phyloP scores from a whole-genome alignment of 2,113 vertebrate genomes.

The Chloroceryle aenea region DNA sequence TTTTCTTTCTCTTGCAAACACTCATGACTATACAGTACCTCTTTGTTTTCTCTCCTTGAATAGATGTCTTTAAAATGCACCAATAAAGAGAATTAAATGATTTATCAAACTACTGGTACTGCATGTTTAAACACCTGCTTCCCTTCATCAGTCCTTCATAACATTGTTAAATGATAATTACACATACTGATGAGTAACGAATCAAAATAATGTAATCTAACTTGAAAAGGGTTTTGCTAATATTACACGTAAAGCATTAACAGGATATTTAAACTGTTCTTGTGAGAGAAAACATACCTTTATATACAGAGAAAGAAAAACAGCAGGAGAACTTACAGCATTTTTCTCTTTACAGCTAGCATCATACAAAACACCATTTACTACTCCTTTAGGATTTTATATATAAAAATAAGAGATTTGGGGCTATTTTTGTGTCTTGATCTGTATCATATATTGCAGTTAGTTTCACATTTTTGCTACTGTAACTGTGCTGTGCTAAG shows the following conservation, averaged over 20 bases:
- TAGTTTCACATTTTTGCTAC: neutral
- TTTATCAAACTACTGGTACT: constrained; percentile 72
- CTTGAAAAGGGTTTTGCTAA: constrained; percentile 66
- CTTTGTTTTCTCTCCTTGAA: constrained; percentile 72
- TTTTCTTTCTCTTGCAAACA: constrained; percentile 75
- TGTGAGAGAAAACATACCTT: constrained; percentile 50
- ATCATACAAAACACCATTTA: neutral
- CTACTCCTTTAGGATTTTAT: neutral
- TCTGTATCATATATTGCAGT: neutral
- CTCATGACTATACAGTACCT: constrained; percentile 54
- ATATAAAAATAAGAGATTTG: neutral
- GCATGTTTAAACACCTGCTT: constrained; percentile 86
- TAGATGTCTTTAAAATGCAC: constrained; percentile 69
- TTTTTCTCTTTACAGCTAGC: neutral
- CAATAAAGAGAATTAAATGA: constrained; percentile 73
- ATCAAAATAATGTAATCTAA: constrained; percentile 77
- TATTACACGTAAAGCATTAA: constrained; percentile 69
- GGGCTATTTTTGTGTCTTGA: neutral
- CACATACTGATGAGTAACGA: constrained; percentile 78
- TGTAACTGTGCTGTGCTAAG: neutral
- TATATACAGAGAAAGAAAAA: constrained; percentile 36
- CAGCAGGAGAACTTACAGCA: neutral
- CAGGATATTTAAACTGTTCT: constrained; percentile 49
- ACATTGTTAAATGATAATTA: constrained; percentile 81
- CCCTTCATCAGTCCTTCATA: constrained; percentile 82